phyloP scores from a whole-genome alignment of 2,888 invertebrate genomes.

The Physocephala rufipes region DNA sequence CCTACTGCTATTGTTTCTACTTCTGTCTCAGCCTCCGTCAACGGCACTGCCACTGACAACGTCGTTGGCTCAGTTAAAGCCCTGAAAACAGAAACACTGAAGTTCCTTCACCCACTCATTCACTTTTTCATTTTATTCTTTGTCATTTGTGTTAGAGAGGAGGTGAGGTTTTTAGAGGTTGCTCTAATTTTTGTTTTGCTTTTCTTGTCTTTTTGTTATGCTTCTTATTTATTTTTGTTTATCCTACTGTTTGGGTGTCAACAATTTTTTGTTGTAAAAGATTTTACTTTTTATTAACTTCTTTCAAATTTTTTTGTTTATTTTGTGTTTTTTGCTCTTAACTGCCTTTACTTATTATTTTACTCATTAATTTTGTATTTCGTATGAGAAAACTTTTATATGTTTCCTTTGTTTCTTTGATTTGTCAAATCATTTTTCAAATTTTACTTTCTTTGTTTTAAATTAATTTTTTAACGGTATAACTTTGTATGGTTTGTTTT shows the following conservation, averaged over 20 bases:
- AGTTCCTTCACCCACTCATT: not conserved
- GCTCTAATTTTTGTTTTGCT: not conserved
- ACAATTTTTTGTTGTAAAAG: too few species aligned
- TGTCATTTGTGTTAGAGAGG: not conserved
- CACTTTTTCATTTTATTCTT: not conserved
- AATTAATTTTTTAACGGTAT: conserved; percentile 17
- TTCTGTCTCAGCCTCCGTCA: not conserved
- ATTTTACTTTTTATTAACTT: too few species aligned
- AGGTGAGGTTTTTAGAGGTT: not conserved
- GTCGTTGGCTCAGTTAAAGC: conserved; percentile 11
- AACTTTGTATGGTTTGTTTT: not conserved
- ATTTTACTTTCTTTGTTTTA: not conserved
- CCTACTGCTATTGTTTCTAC: not conserved
- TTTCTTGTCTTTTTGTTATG: not conserved
- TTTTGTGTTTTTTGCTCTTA: not conserved
- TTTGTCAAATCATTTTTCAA: not conserved
- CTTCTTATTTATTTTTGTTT: not conserved
- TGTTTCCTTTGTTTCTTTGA: not conserved
- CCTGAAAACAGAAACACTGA: not conserved
- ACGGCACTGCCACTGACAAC: not conserved
- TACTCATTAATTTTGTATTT: not conserved
- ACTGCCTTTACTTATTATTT: not conserved
- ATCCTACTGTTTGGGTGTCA: not conserved
- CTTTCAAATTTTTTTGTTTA: not conserved
- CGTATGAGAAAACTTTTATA: not conserved